These are phyloP conservation scores for Brachystomella parvula DNA, from an alignment of 1,140 invertebrate genomes.

Conservation along the genomic window DNA sequence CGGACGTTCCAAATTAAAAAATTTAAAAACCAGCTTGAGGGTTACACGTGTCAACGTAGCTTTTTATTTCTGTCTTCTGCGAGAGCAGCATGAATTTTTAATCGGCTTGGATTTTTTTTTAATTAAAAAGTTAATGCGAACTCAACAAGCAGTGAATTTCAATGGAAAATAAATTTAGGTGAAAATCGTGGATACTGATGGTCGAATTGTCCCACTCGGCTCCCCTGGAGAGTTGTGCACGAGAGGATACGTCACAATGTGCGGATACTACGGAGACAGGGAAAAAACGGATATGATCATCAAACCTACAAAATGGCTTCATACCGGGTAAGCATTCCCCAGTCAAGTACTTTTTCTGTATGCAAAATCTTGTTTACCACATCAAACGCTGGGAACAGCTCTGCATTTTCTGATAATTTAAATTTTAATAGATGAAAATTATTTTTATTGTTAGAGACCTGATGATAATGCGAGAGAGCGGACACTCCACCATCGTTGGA, in stretches of 20 bases:
- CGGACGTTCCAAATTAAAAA: neutral
- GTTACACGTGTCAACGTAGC: neutral
- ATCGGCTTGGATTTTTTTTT: neutral
- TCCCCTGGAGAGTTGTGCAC: constrained; percentile 51
- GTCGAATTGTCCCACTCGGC: constrained; percentile 24
- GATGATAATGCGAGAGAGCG: constrained; percentile 50
- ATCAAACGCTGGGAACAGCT: too few relatives aligned
- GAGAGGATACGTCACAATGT: constrained; percentile 52
- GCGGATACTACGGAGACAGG: constrained; percentile 53
- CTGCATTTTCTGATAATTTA: too few relatives aligned
- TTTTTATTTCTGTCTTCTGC: neutral
- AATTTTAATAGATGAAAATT: neutral
- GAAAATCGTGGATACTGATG: constrained; percentile 32
- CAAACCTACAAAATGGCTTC: constrained; percentile 67
- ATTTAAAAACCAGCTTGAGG: neutral
- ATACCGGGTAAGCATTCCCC: constrained; percentile 81
- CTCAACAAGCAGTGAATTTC: too few relatives aligned
- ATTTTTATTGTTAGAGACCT: constrained; percentile 48
- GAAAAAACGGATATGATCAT: constrained; percentile 55
- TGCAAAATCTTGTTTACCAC: too few relatives aligned
- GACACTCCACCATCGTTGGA: constrained; percentile 53
- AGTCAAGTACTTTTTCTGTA: too few relatives aligned
- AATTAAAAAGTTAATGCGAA: neutral
- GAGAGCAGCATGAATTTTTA: neutral
- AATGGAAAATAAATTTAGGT: too few relatives aligned